Conservation (phyloP, 2,888 invertebrate species). For the Philhelius pedissequus region DNA sequence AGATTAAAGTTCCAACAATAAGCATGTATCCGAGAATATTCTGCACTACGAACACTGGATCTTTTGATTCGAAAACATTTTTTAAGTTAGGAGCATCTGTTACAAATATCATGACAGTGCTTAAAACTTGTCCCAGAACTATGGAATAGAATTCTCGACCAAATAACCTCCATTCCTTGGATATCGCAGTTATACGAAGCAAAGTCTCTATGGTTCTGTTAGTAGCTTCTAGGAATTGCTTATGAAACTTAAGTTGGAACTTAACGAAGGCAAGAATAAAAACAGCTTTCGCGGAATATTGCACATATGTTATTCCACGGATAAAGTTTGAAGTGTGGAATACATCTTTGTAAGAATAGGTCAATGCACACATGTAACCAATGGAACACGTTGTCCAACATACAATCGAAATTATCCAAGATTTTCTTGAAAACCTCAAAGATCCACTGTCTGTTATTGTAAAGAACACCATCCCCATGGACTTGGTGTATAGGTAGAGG, state of each 20-base stretch:
- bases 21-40: slow-evolving; percentile 13
- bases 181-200: slow-evolving; percentile 9
- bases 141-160: slow-evolving; percentile 15
- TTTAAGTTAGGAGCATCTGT: not conserved
- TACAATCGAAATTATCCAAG: not conserved
- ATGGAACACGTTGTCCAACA: not conserved
- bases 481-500: not conserved
- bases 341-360: not conserved
- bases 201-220: slow-evolving; percentile 11
- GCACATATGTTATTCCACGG: not conserved
- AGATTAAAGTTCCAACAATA: not conserved
- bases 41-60: not conserved
- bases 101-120: not conserved
- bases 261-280: not conserved
- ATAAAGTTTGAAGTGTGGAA: not conserved
- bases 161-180: not conserved
- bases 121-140: not conserved
- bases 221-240: not conserved
- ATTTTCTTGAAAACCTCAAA: not conserved
- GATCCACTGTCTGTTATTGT: not conserved
- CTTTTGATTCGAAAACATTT: not conserved
- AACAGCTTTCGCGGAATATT: not conserved
- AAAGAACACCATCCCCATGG: not conserved
- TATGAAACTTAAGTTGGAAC: not conserved
- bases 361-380: not conserved